Evolutionary conservation across 2,888 invertebrate genomes (phyloP), one percentile per base, ranked within the genome.

Genomic region (Apomyelois bistriatella): DNA sequence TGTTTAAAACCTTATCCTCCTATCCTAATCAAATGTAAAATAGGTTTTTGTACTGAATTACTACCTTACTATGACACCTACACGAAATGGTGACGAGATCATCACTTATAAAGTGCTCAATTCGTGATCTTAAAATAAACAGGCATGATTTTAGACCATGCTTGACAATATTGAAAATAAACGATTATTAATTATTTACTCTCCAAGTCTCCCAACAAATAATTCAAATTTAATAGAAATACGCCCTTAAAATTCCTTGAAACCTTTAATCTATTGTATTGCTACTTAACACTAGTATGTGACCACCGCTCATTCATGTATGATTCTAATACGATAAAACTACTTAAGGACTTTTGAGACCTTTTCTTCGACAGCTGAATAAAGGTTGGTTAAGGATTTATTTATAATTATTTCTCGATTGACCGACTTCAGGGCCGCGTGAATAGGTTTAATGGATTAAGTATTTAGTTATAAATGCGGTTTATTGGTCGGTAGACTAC

Each of bases 321-420:
- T 72, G 72, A 70, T 70, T 65, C 66, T 79, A 79, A 79, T 76
- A 59, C 73, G 78, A 79, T 79, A 74, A 68, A 64, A 58, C 62
- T 61, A 59, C 67, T 70, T 68, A 64, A 55, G 50, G 43, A 2
- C 17, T 8, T 17, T 41, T 35, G 9, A 28, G 6, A 48, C 36
- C 13, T 37, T 54, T 58, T 54, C 7, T 48, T 38, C 46, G n/a
- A 5, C 50, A 49, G 53, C 40, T 46, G 42, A 48, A 40, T 42
- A 53, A 57, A 41, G 16, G 28, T 15, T 46, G 40, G 12, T 22
- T 38, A 12, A 37, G 38, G 22, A 38, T 37, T 32, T 48, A 48
- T 22, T 28, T 22, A 9, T 48, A 48, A 48, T 46, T 48, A 48
- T 48, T 35, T 35, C 7, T 10, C 53, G 56, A 58, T 54, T 59